Conservation (phyloP, 2,113 vertebrate species). For the Poeciliopsis prolifica region DNA sequence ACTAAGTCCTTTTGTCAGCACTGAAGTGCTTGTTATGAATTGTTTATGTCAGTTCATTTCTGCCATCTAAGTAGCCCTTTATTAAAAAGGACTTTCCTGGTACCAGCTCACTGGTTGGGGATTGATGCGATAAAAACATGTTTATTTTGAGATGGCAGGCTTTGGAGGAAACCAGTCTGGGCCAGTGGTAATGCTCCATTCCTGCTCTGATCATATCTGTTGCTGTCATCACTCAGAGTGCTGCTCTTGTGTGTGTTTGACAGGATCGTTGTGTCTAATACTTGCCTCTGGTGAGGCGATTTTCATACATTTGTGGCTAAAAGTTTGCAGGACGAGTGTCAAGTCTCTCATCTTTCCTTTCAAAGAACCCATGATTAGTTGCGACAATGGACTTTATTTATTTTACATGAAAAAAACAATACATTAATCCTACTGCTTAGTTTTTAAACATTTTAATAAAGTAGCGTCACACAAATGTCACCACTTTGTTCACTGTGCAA, state of each 20-base stretch:
- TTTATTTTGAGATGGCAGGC: slow-evolving; percentile 14
- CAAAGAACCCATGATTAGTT: no score
- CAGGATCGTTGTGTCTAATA: slow-evolving; percentile 15
- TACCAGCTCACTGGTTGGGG: slow-evolving; percentile 16
- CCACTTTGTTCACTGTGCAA: no score
- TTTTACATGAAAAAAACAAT: no score
- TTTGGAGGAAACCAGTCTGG: slow-evolving; percentile 29
- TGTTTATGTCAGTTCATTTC: slow-evolving; percentile 19
- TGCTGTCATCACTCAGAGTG: slow-evolving; percentile 25
- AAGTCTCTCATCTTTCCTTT: slow-evolving; percentile 2
- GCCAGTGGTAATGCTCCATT: slow-evolving; percentile 40
- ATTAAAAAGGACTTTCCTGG: slow-evolving; percentile 31
- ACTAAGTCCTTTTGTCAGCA: slow-evolving; percentile 31
- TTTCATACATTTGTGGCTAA: neutral
- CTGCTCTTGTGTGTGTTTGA: slow-evolving; percentile 39
- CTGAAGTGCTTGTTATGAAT: slow-evolving; percentile 24
- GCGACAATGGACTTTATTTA: no score
- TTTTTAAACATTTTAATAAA: no score
- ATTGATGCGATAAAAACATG: slow-evolving; percentile 30
- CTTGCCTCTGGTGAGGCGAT: slow-evolving; percentile 1
- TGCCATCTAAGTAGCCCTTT: slow-evolving; percentile 32
- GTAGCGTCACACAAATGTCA: no score
- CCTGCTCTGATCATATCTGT: slow-evolving; percentile 38
- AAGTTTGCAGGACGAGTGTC: neutral
- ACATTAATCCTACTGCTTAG: no score